These are phyloP conservation scores for Eira barbara DNA, from an alignment of 2,113 vertebrate genomes.

Conservation along the genomic window DNA sequence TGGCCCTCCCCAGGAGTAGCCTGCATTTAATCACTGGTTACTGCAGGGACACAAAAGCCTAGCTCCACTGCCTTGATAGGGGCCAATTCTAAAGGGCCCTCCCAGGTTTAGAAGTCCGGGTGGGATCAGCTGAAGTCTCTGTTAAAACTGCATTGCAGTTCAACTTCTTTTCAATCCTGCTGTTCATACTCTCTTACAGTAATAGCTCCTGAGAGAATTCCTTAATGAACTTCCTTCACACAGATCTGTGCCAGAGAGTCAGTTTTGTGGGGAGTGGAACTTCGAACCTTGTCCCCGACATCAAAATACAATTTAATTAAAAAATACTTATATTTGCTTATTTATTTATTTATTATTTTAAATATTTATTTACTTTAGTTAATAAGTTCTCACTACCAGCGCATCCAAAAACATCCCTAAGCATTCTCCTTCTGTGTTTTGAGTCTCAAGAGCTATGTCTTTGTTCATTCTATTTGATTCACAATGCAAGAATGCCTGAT, in stretches of 20 bases:
- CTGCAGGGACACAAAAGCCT: neutral
- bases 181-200: neutral
- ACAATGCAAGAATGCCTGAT: neutral
- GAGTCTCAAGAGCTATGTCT: neutral
- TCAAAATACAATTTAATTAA: constrained; percentile 7
- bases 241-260: neutral
- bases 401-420: neutral
- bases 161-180: neutral
- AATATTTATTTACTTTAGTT: neutral
- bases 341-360: neutral
- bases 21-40: neutral
- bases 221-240: neutral
- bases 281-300: neutral
- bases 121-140: neutral
- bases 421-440: neutral
- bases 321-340: neutral
- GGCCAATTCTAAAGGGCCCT: neutral
- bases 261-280: neutral
- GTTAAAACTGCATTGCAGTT: neutral
- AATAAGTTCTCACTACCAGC: neutral
- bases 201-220: neutral
- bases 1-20: neutral
- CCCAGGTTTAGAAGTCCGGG: neutral
- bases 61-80: neutral
- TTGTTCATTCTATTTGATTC: neutral